Evolutionary conservation across 1,140 invertebrate species (phyloP), one percentile per base, ranked within the genome.

Genomic region (Cotesia vestalis): DNA sequence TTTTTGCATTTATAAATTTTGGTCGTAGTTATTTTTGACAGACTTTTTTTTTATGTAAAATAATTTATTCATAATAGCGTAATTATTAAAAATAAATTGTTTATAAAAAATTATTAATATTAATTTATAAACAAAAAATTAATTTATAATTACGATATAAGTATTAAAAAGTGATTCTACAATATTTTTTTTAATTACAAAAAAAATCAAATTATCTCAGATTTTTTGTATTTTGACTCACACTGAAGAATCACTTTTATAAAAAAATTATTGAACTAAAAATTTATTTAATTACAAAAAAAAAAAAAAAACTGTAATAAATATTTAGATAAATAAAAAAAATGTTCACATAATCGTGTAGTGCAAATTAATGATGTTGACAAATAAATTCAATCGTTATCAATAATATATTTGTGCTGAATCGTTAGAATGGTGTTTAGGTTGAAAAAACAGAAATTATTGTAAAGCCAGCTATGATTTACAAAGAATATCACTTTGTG

Each of bases 381-480:
- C 40, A 46, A 8, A 46, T 46, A 27, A 53, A 68, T 55, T 59
- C 11, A 40, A 68, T 34, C 14, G 6, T 3, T 46, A 64, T 64
- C 14, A 46, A 64, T 64, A 67, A 34, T 64, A 51, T 46, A 51
- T 46, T 6, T 27, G 57, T 59, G 57, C 57, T 59, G 9, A 59
- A 38, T 17, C 17, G 64, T 66, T 36, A 59, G 61, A 70, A 57
- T 69, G 38, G 60, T 76, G 73, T 72, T 60, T 63, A 55, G 62
- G 74, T 63, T 66, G 68, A 67, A 67, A 75, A 72, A 62, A 55
- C 64, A 46, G 40, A 46, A 46, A 46, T 46, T 46, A 46, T 46
- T 46, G 40, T 69, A 17, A 75, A 75, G 74, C 74, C 66, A 72
- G 40, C 74, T 75, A 72, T 72, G 46, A 69, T 69, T 72, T 72